Evolutionary conservation across 2,888 invertebrate genomes (phyloP), one percentile per base, ranked within the genome.

Genomic region (Papilio elwesi): DNA sequence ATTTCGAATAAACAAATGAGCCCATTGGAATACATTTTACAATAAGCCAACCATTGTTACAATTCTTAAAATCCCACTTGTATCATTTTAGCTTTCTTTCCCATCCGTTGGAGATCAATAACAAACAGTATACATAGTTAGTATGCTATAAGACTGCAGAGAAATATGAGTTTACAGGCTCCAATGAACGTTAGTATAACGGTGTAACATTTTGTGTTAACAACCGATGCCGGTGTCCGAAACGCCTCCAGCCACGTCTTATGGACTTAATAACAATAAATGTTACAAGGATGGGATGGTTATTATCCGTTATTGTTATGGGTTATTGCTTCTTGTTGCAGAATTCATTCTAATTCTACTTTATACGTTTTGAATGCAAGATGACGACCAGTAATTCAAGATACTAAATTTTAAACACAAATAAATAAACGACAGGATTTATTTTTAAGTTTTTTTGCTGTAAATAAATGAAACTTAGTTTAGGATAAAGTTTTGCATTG

Each of bases 241-340:
- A 79, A 77, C 78, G 79, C 74, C 75, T 78, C 76, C 76, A 79
- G 79, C 77, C 78, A 71, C 75, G 79, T 77, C 76, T 83, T 83
- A 85, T 80, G 76, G 79, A 74, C 74, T 75, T 81, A 80, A 86
- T 89, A 88, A 86, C 85, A 84, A 82, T 84, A 84, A 84, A 80
- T 80, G 82, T 81, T 77, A 74, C 75, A 76, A 76, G 74, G 73
- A 76, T 72, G 76, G 77, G 76, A 77, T 77, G 75, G 78, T 74
- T 64, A 63, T 75, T 79, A 82, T 82, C 81, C 78, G 77, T 83
- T 80, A 83, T 79, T 76, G 79, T 79, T 79, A 80, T 77, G 74
- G 73, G 76, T 70, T 73, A 77, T 75, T 74, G 71, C 70, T 74
- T 66, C 57, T 26, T 67, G 38, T 71, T 68, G 49, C 51, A 49